Evolutionary conservation across 2,797 vertebrate species (phyloP).

Genomic region (Rhyacichthys aspro): DNA sequence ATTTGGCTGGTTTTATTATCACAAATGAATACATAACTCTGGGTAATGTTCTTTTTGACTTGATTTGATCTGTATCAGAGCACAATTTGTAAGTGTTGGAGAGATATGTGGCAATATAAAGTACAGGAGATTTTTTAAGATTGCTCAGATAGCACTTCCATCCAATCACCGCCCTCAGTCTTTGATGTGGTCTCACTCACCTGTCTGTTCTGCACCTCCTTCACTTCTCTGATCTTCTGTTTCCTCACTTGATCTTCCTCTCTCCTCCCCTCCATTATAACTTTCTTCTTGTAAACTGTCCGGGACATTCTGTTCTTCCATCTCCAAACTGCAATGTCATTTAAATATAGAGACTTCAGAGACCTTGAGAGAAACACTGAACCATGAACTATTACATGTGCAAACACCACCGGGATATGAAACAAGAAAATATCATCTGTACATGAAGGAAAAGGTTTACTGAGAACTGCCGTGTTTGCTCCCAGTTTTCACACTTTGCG

Average conservation of each 20-base stretch:
- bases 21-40: background rate
- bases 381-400: constrained; percentile 20
- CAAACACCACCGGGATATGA: constrained; percentile 2
- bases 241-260: constrained; percentile 46
- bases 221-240: constrained; percentile 39
- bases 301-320: constrained; percentile 31
- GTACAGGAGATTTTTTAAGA: constrained; percentile 47
- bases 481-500: too few species aligned
- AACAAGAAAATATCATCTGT: too few species aligned
- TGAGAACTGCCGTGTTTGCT: too few species aligned
- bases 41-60: background rate
- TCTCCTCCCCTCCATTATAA: constrained; percentile 44
- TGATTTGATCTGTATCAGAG: too few species aligned
- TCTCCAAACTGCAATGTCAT: constrained; percentile 36
- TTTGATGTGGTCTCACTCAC: constrained; percentile 50
- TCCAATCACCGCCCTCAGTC: constrained; percentile 22
- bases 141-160: constrained; percentile 23
- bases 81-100: background rate
- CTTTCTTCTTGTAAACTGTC: constrained; percentile 36
- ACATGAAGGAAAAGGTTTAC: too few species aligned
- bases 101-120: constrained; percentile 8
- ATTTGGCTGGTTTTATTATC: too few species aligned
- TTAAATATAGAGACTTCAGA: constrained; percentile 26
- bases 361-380: constrained; percentile 44
- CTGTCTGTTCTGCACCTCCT: constrained; percentile 40